phyloP scores from a whole-genome alignment of 1,140 invertebrate genomes.

The Caerostris darwini region DNA sequence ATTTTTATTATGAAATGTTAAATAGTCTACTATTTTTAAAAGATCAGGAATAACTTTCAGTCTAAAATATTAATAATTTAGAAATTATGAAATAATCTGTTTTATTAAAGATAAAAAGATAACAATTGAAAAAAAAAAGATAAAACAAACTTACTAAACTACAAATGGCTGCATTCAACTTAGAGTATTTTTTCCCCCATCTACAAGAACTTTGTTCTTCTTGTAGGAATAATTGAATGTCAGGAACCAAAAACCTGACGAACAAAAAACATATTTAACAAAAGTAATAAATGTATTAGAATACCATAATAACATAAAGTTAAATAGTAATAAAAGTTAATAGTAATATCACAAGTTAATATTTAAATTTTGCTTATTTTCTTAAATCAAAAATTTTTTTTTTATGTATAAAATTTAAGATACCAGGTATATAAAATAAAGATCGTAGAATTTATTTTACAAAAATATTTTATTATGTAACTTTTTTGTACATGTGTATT shows the following conservation, averaged over 20 bases:
- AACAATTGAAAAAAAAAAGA: conserved; percentile 27
- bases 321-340: neutral
- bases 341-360: neutral
- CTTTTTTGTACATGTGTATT: too few relatives aligned
- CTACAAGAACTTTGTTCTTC: conserved; percentile 83
- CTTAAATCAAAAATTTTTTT: too few relatives aligned
- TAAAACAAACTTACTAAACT: conserved; percentile 80
- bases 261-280: conserved; percentile 65
- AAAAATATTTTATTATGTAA: too few relatives aligned
- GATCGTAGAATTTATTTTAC: too few relatives aligned
- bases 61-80: neutral
- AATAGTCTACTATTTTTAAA: too few relatives aligned
- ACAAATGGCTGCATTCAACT: conserved; percentile 86
- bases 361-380: too few relatives aligned
- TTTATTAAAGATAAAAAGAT: too few relatives aligned
- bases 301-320: neutral
- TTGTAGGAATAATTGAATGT: conserved; percentile 88
- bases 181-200: conserved; percentile 90
- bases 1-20: too few relatives aligned
- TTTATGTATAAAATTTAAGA: too few relatives aligned
- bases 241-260: conserved; percentile 90
- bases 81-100: neutral
- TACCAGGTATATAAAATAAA: too few relatives aligned
- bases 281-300: neutral
- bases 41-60: too few relatives aligned